Evolutionary conservation across 2,113 vertebrate genomes (phyloP), one percentile per base, ranked within the genome.

Genomic region (Amphiprion percula): DNA sequence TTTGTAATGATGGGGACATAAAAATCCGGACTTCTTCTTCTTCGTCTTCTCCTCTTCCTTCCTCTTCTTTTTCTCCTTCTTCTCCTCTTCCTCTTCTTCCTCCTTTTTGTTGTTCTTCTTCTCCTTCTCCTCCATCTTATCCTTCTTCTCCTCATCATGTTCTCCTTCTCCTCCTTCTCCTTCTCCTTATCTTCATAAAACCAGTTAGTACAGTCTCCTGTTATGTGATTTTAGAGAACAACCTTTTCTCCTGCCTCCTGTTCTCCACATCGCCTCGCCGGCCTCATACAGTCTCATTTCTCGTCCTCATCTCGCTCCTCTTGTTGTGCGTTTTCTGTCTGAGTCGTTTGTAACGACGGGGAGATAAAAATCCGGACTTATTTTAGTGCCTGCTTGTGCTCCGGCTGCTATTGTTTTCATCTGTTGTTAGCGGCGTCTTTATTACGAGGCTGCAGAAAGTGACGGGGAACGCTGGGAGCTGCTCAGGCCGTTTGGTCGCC

Each of bases 1-100:
- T 90, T 90, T 89, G 77, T 86, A 80, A 86, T 46, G 33, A 86
- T 73, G 10, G 55, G 15, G 56, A 79, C 63, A 82, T 76, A 83
- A 85, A 79, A 77, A 26, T 26, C 2, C 26, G 3, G 26, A 26
- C 26, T 26, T 26, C 3, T 26, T 26, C 26, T 26, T 26, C 26
- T 26, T 3, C 26, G 2, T 26, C 2, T 26, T 26, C 26, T 26
- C 3, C 26, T 26, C 26, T 3, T 26, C 3, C 26, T 21, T 26
- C 2, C 3, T 26, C 26, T 26, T 26, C 26, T 0, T 26, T 21
- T 26, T 26, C 26, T 26, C 26, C 26, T 26, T 26, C 2, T 26
- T 26, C 26, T 26, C 3, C 26, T 26, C 26, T 3, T 26, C 3
- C 26, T 26, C 2, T 26, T 26, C 26, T 26, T 26, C 26, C 26